Base-by-base conservation (phyloP, 2,113 vertebrate genomes). In the Neogale vison region DNA sequence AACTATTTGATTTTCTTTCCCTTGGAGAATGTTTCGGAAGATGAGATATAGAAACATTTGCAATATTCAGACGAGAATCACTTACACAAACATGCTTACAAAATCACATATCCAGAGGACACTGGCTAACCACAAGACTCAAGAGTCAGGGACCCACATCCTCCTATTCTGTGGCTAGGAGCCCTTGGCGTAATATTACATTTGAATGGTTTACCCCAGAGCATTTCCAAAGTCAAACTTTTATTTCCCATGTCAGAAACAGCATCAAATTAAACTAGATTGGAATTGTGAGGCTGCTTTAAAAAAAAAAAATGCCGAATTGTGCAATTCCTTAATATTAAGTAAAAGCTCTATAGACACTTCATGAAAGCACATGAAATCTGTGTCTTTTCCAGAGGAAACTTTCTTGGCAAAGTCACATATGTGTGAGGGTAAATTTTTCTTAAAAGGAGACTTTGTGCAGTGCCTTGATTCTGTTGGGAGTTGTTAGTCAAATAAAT, bases 401-500 rank as follows among this genome's bases (percentile, higher is more conserved):
- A 97, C 92, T 96, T 86, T 94, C 97, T 97, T 84, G 94, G 97
- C 97, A 98, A 98, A 98, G 97, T 98, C 97, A 98, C 74, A 77
- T 31, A 36, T 98, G 96, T 96, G 94, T 98, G 96, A 98, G 96
- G 98, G 97, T 98, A 98, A 98, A 96, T 98, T 98, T 98, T 90
- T 82, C 93, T 82, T n/a, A 84, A 86, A 94, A 98, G 39, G 95
- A 97, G 97, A 94, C 71, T 93, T 77, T 90, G 93, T 74, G 88
- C 47, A 94, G 72, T 98, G 91, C 88, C 96, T 98, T 98, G 97
- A 92, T 94, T 98, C 98, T 97, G 94, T 95, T 97, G 85, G 93
- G 95, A 98, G 97, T 96, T 98, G 97, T 98, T 98, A 97, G 97
- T 98, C 96, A 98, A 98, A 98, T 96, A 98, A 98, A 98, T 97